Percentiles rank a stretch among this genome's conserved stretches.
phyloP scores from a whole-genome alignment of 2,888 invertebrate species.

The Hemaris fuciformis region DNA sequence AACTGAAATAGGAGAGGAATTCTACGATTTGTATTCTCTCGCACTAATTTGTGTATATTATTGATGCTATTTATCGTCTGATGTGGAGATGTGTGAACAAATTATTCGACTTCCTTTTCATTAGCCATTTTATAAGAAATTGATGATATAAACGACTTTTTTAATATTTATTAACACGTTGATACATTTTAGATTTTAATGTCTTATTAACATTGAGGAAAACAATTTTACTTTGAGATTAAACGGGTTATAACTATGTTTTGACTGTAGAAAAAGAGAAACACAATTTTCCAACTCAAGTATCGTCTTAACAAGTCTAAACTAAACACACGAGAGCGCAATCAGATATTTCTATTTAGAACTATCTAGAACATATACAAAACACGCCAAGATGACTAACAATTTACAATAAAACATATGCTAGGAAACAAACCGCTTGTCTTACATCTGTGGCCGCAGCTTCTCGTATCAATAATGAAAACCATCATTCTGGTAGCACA shows the following conservation, averaged over 20 bases:
- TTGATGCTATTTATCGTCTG: neutral
- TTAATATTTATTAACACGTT: too few relatives aligned
- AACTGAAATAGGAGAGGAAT: conserved; percentile 4
- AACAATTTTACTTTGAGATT: too few relatives aligned
- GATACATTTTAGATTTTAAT: too few relatives aligned
- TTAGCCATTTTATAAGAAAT: neutral
- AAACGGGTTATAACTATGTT: too few relatives aligned
- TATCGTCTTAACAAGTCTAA: too few relatives aligned
- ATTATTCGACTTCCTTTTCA: neutral
- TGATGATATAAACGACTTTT: too few relatives aligned
- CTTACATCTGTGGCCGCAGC: neutral
- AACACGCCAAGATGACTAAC: neutral
- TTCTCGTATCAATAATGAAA: conserved; percentile 24
- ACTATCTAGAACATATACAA: neutral
- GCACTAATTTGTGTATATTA: neutral
- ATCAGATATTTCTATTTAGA: neutral
- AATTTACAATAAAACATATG: neutral
- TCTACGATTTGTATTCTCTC: neutral
- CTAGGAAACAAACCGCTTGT: neutral
- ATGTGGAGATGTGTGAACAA: neutral
- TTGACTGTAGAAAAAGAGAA: too few relatives aligned
- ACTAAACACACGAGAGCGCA: too few relatives aligned
- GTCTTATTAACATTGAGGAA: too few relatives aligned
- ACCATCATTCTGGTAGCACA: conserved; percentile 32
- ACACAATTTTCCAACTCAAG: too few relatives aligned